Evolutionary conservation across 2,888 invertebrate genomes (phyloP).

Genomic region (Scelioninae gen. 1): DNA sequence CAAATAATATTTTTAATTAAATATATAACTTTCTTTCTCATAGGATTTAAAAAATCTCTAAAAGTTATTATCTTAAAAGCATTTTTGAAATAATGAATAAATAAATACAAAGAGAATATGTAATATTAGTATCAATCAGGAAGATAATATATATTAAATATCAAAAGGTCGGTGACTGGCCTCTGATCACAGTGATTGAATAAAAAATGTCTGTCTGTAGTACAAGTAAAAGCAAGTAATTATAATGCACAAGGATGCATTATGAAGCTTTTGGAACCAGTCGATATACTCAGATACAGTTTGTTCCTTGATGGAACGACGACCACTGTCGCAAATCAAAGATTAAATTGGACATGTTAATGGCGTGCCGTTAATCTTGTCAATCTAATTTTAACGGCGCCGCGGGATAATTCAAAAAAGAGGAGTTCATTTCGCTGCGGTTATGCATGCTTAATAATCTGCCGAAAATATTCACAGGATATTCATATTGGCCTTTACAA

Average conservation of each 20-base stretch:
- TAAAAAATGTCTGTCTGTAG: no score
- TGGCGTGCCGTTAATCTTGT: constrained; percentile 52
- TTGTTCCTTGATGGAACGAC: constrained; percentile 15
- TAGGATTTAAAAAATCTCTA: no score
- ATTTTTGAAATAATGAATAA: no score
- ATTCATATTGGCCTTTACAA: constrained; percentile 24
- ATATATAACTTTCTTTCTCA: no score
- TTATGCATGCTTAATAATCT: constrained; percentile 41
- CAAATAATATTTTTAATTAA: no score
- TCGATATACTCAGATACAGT: constrained; percentile 15
- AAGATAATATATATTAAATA: no score
- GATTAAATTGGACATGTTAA: constrained; percentile 54
- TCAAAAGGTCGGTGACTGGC: no score
- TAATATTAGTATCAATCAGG: no score
- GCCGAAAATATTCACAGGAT: constrained; percentile 20
- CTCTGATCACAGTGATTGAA: no score
- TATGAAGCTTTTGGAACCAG: constrained; percentile 12
- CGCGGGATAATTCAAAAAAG: constrained; percentile 43
- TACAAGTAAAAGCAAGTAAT: constrained; percentile 14
- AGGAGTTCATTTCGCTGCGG: constrained; percentile 31
- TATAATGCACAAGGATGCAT: constrained; percentile 6
- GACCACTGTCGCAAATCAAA: constrained; percentile 50
- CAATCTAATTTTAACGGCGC: constrained; percentile 52
- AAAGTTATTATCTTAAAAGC: no score
- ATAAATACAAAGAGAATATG: no score